Evolutionary conservation across 1,140 invertebrate genomes (phyloP).

Genomic region (Calephelis virginiensis): DNA sequence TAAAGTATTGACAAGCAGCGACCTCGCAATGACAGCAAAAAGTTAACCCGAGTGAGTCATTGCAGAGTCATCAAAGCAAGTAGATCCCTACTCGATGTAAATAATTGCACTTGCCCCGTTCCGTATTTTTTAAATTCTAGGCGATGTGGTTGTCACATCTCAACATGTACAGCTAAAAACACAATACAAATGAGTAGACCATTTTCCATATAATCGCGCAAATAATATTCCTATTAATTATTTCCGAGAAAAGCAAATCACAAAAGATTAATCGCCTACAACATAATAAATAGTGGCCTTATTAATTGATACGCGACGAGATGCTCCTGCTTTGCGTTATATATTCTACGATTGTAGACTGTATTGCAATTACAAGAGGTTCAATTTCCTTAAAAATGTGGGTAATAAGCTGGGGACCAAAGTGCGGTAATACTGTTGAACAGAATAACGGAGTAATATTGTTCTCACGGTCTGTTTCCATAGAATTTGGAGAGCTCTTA

Average conservation of each 20-base stretch:
- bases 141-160: too few species aligned
- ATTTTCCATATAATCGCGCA: too few species aligned
- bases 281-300: constrained; percentile 35
- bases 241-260: constrained; percentile 13
- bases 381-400: constrained; percentile 26
- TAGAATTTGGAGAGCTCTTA: too few species aligned
- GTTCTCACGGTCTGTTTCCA: neutral
- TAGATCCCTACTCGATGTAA: too few species aligned
- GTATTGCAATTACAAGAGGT: constrained; percentile 36
- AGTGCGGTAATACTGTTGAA: constrained; percentile 2
- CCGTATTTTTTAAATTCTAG: too few species aligned
- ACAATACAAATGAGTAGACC: too few species aligned
- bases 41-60: too few species aligned
- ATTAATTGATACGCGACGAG: constrained; percentile 55
- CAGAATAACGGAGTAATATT: neutral
- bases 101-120: too few species aligned
- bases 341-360: constrained; percentile 20
- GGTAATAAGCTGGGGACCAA: neutral
- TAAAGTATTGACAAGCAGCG: too few species aligned
- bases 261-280: constrained; percentile 19
- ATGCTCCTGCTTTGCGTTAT: constrained; percentile 15
- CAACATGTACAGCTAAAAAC: too few species aligned
- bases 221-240: constrained; percentile 7
- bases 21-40: too few species aligned
- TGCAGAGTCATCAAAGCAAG: too few species aligned